Conservation (phyloP, 2,888 invertebrate species). For the Hyalella azteca region DNA sequence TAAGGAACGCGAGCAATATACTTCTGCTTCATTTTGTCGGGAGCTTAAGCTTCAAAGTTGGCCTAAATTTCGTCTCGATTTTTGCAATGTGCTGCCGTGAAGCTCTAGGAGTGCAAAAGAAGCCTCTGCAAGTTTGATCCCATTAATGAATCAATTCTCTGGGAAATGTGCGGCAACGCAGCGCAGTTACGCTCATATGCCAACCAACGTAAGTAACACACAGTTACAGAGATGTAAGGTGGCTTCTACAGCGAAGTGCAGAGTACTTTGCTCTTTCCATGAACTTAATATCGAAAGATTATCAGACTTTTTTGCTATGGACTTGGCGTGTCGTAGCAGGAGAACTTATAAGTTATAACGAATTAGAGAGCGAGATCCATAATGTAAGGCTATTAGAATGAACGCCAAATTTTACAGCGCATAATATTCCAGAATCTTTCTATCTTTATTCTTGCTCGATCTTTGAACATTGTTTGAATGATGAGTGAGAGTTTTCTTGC, state of each 20-base stretch:
- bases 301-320: too few relatives aligned
- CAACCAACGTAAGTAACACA: not conserved
- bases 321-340: too few relatives aligned
- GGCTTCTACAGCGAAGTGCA: not conserved
- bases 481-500: too few relatives aligned
- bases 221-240: not conserved
- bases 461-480: too few relatives aligned
- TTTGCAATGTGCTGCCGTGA: not conserved
- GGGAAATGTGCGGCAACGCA: not conserved
- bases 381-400: too few relatives aligned
- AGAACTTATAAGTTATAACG: too few relatives aligned
- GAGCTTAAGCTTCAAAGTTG: not conserved
- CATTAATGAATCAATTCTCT: constrained; percentile 19
- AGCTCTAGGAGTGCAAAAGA: constrained; percentile 14
- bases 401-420: too few relatives aligned
- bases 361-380: too few relatives aligned
- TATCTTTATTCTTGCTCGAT: too few relatives aligned
- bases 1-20: too few relatives aligned
- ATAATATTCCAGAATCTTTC: too few relatives aligned
- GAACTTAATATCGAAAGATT: not conserved
- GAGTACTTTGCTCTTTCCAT: not conserved
- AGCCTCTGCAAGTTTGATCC: constrained; percentile 9
- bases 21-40: not conserved
- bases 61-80: not conserved
- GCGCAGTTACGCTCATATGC: not conserved